Evolutionary conservation across 2,113 vertebrate species (phyloP).

Genomic region (Cichladusa arquata): DNA sequence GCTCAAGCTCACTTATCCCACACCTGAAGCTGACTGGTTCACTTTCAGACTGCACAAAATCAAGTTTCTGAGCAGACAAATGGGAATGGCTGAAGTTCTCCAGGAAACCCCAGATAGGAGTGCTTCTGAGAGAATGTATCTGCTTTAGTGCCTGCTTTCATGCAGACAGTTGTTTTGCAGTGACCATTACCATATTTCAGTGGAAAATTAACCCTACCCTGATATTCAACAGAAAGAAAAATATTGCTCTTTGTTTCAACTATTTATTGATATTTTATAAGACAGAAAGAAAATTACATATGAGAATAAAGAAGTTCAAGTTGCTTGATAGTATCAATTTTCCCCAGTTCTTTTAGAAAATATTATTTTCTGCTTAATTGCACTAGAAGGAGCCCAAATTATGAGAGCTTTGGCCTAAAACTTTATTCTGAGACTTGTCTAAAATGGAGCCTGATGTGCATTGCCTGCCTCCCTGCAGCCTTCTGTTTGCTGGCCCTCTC

Average conservation of each 20-base stretch:
- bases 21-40: neutral
- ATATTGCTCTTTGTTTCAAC: neutral
- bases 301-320: neutral
- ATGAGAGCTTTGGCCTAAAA: neutral
- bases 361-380: neutral
- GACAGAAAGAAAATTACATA: neutral
- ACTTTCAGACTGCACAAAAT: neutral
- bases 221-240: neutral
- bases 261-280: neutral
- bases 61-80: neutral
- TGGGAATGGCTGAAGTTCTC: neutral
- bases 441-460: neutral
- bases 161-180: neutral
- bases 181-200: neutral
- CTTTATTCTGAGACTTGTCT: neutral
- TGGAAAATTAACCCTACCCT: neutral
- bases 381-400: neutral
- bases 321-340: neutral
- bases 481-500: neutral
- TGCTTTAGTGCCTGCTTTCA: neutral
- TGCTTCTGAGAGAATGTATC: neutral
- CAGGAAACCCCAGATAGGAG: neutral
- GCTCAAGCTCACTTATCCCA: neutral
- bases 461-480: rapidly evolving
- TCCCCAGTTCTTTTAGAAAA: neutral